Conservation (phyloP, 2,797 vertebrate genomes). For the Loriculus beryllinus region DNA sequence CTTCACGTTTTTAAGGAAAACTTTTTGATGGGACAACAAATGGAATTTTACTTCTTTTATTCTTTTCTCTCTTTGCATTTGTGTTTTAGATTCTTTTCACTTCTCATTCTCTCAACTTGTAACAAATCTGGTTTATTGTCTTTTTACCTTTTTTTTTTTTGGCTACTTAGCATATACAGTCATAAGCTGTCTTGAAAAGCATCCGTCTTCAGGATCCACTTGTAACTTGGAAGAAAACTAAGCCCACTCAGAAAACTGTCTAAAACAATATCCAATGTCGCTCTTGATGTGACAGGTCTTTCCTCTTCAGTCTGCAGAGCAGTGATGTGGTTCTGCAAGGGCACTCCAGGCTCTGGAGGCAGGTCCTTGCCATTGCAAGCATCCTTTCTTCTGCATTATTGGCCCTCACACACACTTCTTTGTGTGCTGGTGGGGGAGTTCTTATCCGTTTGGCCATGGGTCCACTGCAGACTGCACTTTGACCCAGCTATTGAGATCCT, state of each 20-base stretch:
- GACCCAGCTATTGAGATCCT: not conserved
- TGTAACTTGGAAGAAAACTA: not conserved
- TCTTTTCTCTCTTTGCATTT: not conserved
- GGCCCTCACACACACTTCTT: not conserved
- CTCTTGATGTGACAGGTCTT: not conserved
- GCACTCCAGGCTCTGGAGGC: not conserved
- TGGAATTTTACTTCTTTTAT: not conserved
- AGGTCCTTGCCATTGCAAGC: not conserved
- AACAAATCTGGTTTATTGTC: not conserved
- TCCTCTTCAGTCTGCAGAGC: not conserved
- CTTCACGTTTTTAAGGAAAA: not conserved
- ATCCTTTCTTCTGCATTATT: not conserved
- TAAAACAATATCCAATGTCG: not conserved
- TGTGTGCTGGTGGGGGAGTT: not conserved
- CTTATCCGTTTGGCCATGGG: not conserved
- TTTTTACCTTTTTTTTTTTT: not conserved
- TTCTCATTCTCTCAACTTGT: not conserved
- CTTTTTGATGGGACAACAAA: not conserved
- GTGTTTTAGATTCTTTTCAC: not conserved
- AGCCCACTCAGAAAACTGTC: not conserved
- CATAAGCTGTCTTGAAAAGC: not conserved
- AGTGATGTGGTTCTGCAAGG: not conserved
- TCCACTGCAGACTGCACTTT: not conserved
- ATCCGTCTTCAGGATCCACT: not conserved
- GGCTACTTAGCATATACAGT: not conserved